Percentiles rank a stretch among this genome's conserved stretches.
Conservation (phyloP, 2,888 invertebrate species). For the Omphaloscelis lunosa region DNA sequence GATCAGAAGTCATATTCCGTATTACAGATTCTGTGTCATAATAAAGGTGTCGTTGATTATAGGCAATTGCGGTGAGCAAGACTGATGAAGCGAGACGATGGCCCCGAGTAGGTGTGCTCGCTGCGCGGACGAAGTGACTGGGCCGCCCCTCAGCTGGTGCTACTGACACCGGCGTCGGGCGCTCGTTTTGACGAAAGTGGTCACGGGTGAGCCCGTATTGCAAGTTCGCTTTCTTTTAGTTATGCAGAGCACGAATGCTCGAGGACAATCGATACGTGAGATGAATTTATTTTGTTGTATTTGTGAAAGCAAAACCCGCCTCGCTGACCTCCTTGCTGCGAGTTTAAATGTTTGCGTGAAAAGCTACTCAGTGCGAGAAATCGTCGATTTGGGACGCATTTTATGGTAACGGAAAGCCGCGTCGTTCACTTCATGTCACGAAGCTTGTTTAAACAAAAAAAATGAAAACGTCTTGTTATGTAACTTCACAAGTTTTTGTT, state of each 20-base stretch:
- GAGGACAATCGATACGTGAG: slow-evolving; percentile 91
- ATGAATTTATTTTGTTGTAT: slow-evolving; percentile 90
- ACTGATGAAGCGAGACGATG: slow-evolving; percentile 32
- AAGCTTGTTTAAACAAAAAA: slow-evolving; percentile 62
- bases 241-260: slow-evolving; percentile 86
- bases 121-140: slow-evolving; percentile 35
- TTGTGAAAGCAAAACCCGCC: slow-evolving; percentile 90
- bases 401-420: slow-evolving; percentile 80
- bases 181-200: slow-evolving; percentile 81
- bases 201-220: slow-evolving; percentile 80
- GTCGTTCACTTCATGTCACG: slow-evolving; percentile 63
- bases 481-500: slow-evolving; percentile 62
- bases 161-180: slow-evolving; percentile 48
- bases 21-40: slow-evolving; percentile 16
- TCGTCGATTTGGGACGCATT: slow-evolving; percentile 85
- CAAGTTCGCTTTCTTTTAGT: slow-evolving; percentile 90
- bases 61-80: slow-evolving; percentile 17
- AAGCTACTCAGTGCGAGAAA: slow-evolving; percentile 85
- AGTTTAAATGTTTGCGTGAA: slow-evolving; percentile 87
- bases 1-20: slow-evolving; percentile 21
- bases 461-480: slow-evolving; percentile 60
- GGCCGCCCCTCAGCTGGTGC: slow-evolving; percentile 46
- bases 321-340: slow-evolving; percentile 87
- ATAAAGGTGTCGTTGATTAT: neutral
- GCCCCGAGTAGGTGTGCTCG: slow-evolving; percentile 48